phyloP scores from a whole-genome alignment of 2,113 vertebrate species.

The Ochotona princeps region DNA sequence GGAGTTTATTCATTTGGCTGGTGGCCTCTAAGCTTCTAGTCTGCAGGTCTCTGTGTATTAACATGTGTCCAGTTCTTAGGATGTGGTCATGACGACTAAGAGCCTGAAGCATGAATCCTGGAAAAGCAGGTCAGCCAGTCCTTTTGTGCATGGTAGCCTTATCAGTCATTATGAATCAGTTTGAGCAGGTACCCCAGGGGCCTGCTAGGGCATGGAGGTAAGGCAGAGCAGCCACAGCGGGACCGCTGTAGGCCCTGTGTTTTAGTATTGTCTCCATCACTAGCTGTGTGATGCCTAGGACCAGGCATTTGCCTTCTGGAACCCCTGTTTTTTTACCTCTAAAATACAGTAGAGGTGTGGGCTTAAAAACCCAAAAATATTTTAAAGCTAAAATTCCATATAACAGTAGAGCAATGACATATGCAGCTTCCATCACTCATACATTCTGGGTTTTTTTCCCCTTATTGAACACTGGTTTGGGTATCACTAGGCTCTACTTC shows the following conservation, averaged over 20 bases:
- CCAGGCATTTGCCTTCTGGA: neutral
- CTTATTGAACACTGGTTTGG: neutral
- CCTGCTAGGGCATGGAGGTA: neutral
- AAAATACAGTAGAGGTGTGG: neutral
- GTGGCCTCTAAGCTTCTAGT: neutral
- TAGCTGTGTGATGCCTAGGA: neutral
- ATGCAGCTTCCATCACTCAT: neutral
- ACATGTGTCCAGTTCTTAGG: neutral
- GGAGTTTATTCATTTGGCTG: neutral
- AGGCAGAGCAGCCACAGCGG: neutral
- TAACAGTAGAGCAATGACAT: neutral
- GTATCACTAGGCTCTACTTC: too few relatives aligned
- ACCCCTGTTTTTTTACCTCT: neutral
- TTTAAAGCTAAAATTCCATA: constrained; percentile 12
- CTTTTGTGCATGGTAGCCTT: neutral
- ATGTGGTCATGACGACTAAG: neutral
- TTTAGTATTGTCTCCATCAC: neutral
- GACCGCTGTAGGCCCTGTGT: neutral
- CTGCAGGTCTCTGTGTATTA: constrained; percentile 15
- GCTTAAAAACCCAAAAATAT: neutral
- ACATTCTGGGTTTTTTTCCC: neutral
- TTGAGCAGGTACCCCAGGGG: neutral
- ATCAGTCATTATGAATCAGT: neutral
- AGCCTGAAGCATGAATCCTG: neutral
- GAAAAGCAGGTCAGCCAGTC: neutral